These are phyloP conservation scores for Neotoma lepida DNA, from an alignment of 2,113 vertebrate species.

Conservation along the genomic window DNA sequence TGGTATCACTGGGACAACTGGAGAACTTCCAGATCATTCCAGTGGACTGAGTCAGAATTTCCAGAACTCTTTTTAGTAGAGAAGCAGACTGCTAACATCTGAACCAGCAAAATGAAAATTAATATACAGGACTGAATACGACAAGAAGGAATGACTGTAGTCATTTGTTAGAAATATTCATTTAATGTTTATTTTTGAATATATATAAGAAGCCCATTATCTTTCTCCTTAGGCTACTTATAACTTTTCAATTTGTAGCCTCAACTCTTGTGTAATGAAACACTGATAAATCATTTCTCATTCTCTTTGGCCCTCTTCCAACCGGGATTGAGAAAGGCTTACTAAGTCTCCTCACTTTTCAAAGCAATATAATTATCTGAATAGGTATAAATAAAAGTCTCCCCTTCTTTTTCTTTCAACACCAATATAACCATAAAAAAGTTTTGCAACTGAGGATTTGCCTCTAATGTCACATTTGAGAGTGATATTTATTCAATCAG, in stretches of 20 bases:
- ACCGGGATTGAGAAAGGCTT: constrained; percentile 32
- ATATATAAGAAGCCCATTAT: not conserved
- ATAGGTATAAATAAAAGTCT: not conserved
- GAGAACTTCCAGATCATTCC: constrained; percentile 61
- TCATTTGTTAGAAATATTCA: constrained; percentile 50
- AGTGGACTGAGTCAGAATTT: constrained; percentile 66
- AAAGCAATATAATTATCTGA: not conserved
- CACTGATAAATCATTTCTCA: not conserved
- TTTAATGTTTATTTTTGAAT: constrained; percentile 22
- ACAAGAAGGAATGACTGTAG: not conserved
- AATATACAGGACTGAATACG: constrained; percentile 53
- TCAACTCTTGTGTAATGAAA: constrained; percentile 30
- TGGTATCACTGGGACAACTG: constrained; percentile 14
- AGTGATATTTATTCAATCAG: constrained; percentile 32
- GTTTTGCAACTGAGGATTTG: not conserved
- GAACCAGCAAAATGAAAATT: constrained; percentile 53
- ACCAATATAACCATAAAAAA: constrained; percentile 22
- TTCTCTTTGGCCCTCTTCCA: not conserved
- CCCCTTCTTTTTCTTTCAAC: not conserved
- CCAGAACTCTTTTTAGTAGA: constrained; percentile 58
- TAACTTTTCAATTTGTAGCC: not conserved
- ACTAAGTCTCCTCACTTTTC: not conserved
- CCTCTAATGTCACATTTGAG: constrained; percentile 48
- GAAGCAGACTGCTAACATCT: constrained; percentile 34
- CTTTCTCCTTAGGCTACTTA: constrained; percentile 29